phyloP scores from a whole-genome alignment of 2,113 vertebrate genomes.

The Crotophaga sulcirostris region DNA sequence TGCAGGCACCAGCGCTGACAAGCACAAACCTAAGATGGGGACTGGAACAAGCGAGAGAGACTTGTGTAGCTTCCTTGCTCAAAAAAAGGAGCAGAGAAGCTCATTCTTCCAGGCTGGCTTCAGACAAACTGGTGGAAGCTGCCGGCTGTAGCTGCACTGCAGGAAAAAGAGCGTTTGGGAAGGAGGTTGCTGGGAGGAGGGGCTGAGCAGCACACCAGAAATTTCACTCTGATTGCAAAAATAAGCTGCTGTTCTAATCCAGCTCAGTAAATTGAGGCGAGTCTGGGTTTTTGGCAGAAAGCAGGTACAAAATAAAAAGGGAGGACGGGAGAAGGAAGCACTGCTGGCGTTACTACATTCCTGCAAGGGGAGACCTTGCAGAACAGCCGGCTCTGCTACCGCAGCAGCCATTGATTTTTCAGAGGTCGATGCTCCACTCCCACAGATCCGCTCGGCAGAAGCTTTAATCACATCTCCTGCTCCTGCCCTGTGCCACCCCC shows the following conservation, averaged over 20 bases:
- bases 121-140: constrained; percentile 50
- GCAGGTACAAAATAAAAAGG: background rate
- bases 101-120: constrained; percentile 23
- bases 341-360: constrained; percentile 49
- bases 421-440: constrained; percentile 78
- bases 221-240: constrained; percentile 64
- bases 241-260: constrained; percentile 49
- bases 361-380: constrained; percentile 53
- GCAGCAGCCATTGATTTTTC: constrained; percentile 79
- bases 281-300: background rate
- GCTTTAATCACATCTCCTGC: constrained; percentile 76
- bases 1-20: background rate
- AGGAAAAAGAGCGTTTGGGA: constrained; percentile 56
- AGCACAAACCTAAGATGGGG: constrained; percentile 33
- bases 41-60: background rate
- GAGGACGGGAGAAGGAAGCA: background rate
- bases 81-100: constrained; percentile 16
- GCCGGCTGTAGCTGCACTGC: constrained; percentile 68
- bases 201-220: constrained; percentile 38
- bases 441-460: constrained; percentile 72
- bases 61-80: background rate
- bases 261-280: constrained; percentile 34
- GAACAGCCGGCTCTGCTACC: constrained; percentile 38
- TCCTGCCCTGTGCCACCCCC: constrained; percentile 64
- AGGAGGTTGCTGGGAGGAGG: constrained; percentile 62